Base-by-base conservation (phyloP, 2,797 vertebrate genomes). In the Sarcoramphus papa region DNA sequence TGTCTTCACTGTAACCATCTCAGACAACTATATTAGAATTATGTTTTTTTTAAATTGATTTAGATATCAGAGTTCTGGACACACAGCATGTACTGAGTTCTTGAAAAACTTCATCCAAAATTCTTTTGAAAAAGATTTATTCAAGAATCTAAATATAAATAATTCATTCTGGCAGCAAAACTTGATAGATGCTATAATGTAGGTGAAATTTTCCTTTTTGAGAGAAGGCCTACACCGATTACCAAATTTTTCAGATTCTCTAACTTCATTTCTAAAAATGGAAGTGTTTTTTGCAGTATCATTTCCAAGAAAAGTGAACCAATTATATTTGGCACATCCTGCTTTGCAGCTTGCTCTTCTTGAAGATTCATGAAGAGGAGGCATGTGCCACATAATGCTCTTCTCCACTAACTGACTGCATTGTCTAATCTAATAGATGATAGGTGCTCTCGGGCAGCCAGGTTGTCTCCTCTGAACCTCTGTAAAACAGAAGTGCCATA, bases 301-400 rank as follows among this genome's bases (percentile, higher is more conserved):
- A 64, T 83, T 92, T 95, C 88, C 94, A 92, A 91, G 51, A 89
- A 84, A 90, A 92, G 35, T 48, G 56, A 93, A 91, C 24, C 30
- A 82, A 50, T 73, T 79, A 47, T 31, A 63, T 86, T 81, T 92
- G 57, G 64, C 22, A 64, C 28, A 89, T 74, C 67, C 60, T 87
- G 43, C 74, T 94, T 91, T 91, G 47, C 41, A 85, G 23, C 28
- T 91, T 77, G 60, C 51, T 69, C 47, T 60, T 57, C 74, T 60
- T 80, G 81, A 51, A 87, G 74, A 91, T 64, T 56, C 74, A 53
- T 60, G 76, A 89, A 77, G 83, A 88, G 63, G 35, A 73, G 50
- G 5, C 27, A 24, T 37, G 31, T 86, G 65, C 27, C 40, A 62
- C 53, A 27, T 13, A 35, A 65, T 41, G 47, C 43, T 81, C 30